Percentiles rank a stretch among this genome's conserved stretches.
These are phyloP conservation scores for Unio delphinus DNA, from an alignment of 2,888 invertebrate species.

Conservation along the genomic window DNA sequence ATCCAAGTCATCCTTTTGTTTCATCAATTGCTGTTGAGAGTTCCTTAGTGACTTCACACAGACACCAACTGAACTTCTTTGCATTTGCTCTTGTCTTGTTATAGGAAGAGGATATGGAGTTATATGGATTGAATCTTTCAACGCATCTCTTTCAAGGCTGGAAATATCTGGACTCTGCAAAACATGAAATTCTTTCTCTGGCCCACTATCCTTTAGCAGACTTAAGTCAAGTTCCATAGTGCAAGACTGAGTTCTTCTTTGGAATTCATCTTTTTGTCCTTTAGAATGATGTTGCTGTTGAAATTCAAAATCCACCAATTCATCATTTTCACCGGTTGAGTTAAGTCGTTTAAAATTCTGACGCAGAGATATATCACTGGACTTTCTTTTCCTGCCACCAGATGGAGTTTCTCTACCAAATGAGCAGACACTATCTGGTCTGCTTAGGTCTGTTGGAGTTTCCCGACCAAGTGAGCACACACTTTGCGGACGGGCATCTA, in stretches of 20 bases:
- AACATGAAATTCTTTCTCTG: constrained; percentile 9
- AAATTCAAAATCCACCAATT: constrained; percentile 4
- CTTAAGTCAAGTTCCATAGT: constrained; percentile 25
- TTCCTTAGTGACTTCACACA: constrained; percentile 38
- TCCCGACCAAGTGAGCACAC: constrained; percentile 34
- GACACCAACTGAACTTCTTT: constrained; percentile 47
- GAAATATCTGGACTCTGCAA: constrained; percentile 46
- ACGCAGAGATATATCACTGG: constrained; percentile 23
- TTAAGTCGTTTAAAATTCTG: constrained; percentile 34
- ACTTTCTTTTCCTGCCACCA: constrained; percentile 44
- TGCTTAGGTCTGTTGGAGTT: constrained; percentile 16
- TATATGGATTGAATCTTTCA: constrained; percentile 46
- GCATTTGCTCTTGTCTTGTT: constrained; percentile 22
- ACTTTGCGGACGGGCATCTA: constrained; percentile 29
- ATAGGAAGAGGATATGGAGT: constrained; percentile 21
- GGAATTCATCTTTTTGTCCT: constrained; percentile 7
- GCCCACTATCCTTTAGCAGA: too few species aligned
- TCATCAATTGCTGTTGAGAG: constrained; percentile 45
- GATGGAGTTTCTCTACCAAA: constrained; percentile 43
- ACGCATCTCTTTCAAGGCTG: constrained; percentile 58
- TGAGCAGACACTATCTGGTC: constrained; percentile 45
- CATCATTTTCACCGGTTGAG: constrained; percentile 40
- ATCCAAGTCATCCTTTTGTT: constrained; percentile 46
- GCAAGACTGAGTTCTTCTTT: constrained; percentile 37
- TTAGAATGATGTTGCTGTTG: too few species aligned